Conservation (phyloP, 1,140 invertebrate genomes). For the honey bee (Apis mellifera) region Amel_HAv3.1 CM009942.2:1087001-1087500, state of each 20-base stretch:
- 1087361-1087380: background rate
- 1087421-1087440: too few species aligned
- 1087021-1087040: background rate
- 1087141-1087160: too few species aligned
- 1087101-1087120: rapidly evolving
- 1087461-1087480: too few species aligned
- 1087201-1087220: background rate
- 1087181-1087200: background rate
- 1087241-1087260: background rate
- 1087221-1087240: background rate
- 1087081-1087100: background rate
- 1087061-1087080: background rate
- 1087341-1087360: background rate
- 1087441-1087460: too few species aligned
- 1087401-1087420: background rate
- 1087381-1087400: background rate
- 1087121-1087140: background rate
- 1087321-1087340: background rate
- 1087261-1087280: background rate
- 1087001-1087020: background rate
- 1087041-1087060: background rate
- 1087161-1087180: too few species aligned
- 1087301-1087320: background rate
- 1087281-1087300: background rate
- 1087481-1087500: too few species aligned